phyloP scores from a whole-genome alignment of 2,113 vertebrate species.

The Dipodomys merriami region DNA sequence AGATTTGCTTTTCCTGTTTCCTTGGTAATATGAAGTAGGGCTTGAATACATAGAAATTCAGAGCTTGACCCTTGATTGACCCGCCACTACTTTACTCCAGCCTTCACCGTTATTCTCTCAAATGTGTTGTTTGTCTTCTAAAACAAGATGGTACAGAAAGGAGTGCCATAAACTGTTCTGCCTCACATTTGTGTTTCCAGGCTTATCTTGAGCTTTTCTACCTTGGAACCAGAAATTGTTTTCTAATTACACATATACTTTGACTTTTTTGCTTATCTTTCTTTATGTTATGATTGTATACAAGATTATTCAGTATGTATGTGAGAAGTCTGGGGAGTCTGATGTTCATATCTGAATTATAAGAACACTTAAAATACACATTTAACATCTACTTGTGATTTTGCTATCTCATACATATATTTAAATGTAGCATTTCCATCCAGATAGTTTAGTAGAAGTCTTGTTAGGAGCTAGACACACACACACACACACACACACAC shows the following conservation, averaged over 20 bases:
- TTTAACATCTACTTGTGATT: neutral
- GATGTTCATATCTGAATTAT: too few species aligned
- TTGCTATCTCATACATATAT: neutral
- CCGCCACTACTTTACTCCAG: neutral
- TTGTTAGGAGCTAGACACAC: too few species aligned
- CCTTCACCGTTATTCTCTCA: neutral
- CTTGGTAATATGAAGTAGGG: neutral
- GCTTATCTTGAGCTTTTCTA: neutral
- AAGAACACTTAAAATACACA: neutral
- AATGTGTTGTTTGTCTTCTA: neutral
- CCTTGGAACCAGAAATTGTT: neutral
- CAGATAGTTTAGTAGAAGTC: neutral
- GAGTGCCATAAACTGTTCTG: neutral
- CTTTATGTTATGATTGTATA: neutral
- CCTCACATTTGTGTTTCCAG: neutral
- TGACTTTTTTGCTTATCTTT: neutral
- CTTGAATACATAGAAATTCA: neutral
- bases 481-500: too few species aligned
- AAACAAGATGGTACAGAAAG: neutral
- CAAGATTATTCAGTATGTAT: rapidly evolving
- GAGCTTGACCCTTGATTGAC: neutral
- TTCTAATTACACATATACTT: neutral
- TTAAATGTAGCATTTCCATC: neutral
- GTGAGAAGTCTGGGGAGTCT: neutral
- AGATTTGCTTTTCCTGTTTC: neutral